These are phyloP conservation scores for Sinotaia quadrata DNA, from an alignment of 2,888 invertebrate species.

Conservation along the genomic window DNA sequence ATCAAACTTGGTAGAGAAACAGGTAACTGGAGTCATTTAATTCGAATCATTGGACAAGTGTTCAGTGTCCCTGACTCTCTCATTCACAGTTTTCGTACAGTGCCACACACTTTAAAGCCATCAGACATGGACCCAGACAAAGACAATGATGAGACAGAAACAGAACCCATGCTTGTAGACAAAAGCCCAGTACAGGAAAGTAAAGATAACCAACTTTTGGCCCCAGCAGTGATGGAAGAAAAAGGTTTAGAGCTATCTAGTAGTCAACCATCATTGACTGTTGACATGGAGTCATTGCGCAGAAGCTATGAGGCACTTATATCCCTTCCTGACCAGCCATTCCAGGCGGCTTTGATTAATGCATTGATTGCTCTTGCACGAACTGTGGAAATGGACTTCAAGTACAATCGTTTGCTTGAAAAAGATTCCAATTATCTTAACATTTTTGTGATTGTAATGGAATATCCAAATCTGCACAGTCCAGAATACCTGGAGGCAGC, in stretches of 20 bases:
- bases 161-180: conserved; percentile 53
- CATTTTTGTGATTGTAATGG: conserved; percentile 83
- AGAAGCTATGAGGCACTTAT: conserved; percentile 79
- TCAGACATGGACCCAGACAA: conserved; percentile 78
- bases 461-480: conserved; percentile 78
- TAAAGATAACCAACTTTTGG: not conserved
- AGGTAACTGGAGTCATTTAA: conserved; percentile 81
- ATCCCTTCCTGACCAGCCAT: conserved; percentile 72
- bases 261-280: conserved; percentile 40
- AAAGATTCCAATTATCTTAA: conserved; percentile 75
- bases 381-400: conserved; percentile 81
- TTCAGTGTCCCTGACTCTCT: conserved; percentile 81
- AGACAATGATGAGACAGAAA: conserved; percentile 80
- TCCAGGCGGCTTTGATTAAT: conserved; percentile 81
- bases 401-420: conserved; percentile 74
- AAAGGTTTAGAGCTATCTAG: not conserved
- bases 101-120: conserved; percentile 14
- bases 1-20: conserved; percentile 83
- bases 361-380: conserved; percentile 83
- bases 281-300: conserved; percentile 76
- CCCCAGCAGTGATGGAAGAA: not conserved
- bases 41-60: conserved; percentile 84
- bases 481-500: conserved; percentile 87
- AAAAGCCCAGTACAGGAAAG: conserved; percentile 7
- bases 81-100: conserved; percentile 81